Evolutionary conservation across 2,888 invertebrate genomes (phyloP), one percentile per base, ranked within the genome.

Genomic region (Stenurella melanura): DNA sequence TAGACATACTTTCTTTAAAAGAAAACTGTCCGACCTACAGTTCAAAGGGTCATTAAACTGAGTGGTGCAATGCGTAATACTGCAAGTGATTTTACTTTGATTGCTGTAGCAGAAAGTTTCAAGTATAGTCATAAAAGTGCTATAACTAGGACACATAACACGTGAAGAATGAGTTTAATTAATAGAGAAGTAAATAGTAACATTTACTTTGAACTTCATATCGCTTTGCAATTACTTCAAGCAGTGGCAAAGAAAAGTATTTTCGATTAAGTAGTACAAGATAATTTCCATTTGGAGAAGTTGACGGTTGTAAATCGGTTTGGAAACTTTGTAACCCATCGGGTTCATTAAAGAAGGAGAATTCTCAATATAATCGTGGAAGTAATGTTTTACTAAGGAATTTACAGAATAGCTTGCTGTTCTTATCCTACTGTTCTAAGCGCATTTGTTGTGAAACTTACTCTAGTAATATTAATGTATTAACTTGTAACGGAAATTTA

Each of bases 271-370:
- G 42, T 42, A 15, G 42, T 42, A 4, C 12, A 12, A 42, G 15
- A 11, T 42, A 42, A 42, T 42, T 42, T 12, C 42, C 42, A 42
- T 42, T 42, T 42, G 7, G 42, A 42, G 15, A 42, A 42, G 42
- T 42, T 42, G 42, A 42, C 42, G 42, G 42, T 61, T 61, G 60
- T 26, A 26, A 21, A 21, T 61, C 12, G 26, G 21, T 61, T 21
- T 61, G 15, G 60, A 61, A 61, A 61, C 60, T 61, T 61, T 61
- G 60, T 61, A 61, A 61, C 26, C 12, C 10, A 61, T 61, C 60
- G 60, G 19, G 3, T 60, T 5, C 18, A 26, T 61, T 61, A 61
- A 42, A 12, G 42, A 2, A 61, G 26, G 12, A 26, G 21, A 12
- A 26, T 61, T 26, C 26, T 61, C 60, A 61, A 61, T 61, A 26